Evolutionary conservation across 1,140 invertebrate species (phyloP).

Genomic region (Achroia grisella): DNA sequence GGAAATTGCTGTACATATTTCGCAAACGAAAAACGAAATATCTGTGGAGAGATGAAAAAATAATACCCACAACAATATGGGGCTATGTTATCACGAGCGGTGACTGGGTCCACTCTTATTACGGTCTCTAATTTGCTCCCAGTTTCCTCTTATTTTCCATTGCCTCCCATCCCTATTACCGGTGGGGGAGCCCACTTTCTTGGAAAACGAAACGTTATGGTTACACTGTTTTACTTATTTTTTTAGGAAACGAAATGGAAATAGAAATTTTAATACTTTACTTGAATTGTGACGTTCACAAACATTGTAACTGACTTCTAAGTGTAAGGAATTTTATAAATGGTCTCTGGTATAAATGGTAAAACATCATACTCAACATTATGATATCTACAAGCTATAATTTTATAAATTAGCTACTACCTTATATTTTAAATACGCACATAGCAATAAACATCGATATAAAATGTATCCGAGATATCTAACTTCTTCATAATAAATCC

Average conservation of each 20-base stretch:
- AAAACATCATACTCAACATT: too few relatives aligned
- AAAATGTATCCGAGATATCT: too few relatives aligned
- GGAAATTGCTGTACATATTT: slow-evolving; percentile 1
- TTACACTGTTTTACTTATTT: too few relatives aligned
- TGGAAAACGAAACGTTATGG: too few relatives aligned
- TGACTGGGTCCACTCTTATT: slow-evolving; percentile 3
- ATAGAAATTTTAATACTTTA: not conserved
- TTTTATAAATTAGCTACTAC: too few relatives aligned
- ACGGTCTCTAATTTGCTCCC: not conserved
- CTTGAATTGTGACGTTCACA: too few relatives aligned
- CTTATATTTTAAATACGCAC: too few relatives aligned
- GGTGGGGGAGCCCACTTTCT: too few relatives aligned
- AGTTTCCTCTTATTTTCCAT: slow-evolving; percentile 3
- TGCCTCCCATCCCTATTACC: not conserved
- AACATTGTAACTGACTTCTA: not conserved
- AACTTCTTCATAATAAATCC: too few relatives aligned
- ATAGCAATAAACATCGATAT: too few relatives aligned
- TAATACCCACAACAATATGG: slow-evolving; percentile 4
- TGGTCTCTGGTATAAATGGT: slow-evolving; percentile 18
- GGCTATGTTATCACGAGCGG: slow-evolving; percentile 1
- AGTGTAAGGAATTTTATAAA: not conserved
- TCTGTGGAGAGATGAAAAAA: slow-evolving; percentile 2
- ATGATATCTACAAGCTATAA: too few relatives aligned
- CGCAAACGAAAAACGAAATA: not conserved
- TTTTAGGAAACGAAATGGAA: not conserved